Conservation (phyloP, 2,888 invertebrate species). For the Habrosyne pyritoides region DNA sequence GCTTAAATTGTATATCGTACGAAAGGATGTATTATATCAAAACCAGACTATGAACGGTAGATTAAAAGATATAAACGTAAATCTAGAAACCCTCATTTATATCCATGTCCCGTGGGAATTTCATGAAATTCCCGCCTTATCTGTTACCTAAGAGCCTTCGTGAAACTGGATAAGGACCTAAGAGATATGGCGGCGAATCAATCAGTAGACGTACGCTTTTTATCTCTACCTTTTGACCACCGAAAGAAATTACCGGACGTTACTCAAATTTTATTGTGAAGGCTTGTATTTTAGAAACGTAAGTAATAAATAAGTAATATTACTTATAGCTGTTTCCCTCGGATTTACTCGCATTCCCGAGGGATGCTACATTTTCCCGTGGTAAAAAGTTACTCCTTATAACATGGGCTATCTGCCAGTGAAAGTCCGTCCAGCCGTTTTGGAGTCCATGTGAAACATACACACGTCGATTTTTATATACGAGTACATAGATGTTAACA, state of each 20-base stretch:
- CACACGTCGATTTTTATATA: too few species aligned
- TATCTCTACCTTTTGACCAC: conserved; percentile 8
- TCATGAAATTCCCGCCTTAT: conserved; percentile 1
- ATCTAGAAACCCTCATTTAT: conserved; percentile 6
- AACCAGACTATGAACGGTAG: conserved; percentile 13
- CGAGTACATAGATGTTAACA: too few species aligned
- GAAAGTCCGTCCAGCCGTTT: too few species aligned
- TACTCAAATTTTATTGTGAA: conserved; percentile 2
- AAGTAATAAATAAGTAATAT: not conserved
- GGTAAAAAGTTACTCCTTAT: too few species aligned
- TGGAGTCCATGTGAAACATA: too few species aligned
- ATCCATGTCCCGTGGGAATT: conserved; percentile 2
- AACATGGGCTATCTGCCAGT: too few species aligned
- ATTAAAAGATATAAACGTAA: conserved; percentile 1
- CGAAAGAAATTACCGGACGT: not conserved
- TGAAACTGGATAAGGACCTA: conserved; percentile 1
- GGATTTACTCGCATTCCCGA: too few species aligned
- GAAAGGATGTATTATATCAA: conserved; percentile 12
- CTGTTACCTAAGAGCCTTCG: conserved; percentile 2
- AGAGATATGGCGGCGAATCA: conserved; percentile 7
- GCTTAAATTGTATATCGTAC: conserved; percentile 10
- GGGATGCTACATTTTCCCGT: too few species aligned
- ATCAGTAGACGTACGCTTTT: conserved; percentile 4
- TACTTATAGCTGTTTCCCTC: too few species aligned
- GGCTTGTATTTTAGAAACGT: not conserved